Base-by-base conservation (phyloP, 2,888 invertebrate genomes). In the Drosophila aldrichi region DNA sequence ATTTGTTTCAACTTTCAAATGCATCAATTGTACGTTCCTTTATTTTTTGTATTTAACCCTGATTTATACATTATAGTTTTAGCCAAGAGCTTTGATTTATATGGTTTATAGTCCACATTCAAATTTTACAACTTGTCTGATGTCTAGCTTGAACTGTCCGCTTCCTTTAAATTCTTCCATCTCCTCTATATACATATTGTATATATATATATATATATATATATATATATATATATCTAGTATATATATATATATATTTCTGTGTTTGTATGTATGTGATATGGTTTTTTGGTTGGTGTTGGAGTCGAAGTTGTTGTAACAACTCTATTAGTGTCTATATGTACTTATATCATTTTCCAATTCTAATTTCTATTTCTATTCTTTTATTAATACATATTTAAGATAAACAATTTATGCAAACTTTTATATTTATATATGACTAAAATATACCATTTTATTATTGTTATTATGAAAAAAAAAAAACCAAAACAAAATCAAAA, bases 361-460 rank as follows among this genome's bases (percentile, higher is more conserved):
- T 62, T 77, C 40, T 51, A 3, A 44, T 61, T 51, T 70, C 9
- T 65, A 22, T 38, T 49, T 56, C 44, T 73, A 65, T 69, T 67
- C 72, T 58, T 60, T 18, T 75, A 66, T 69, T 58, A 67, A 65
- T 63, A 69, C 57, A 67, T 82, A 82, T 69, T 81, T 82, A 82
- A 76, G 73, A 69, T 72, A 72, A 61, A 54, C 59, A 54, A 48
- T 69, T 71, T 66, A 71, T 86, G 64, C 81, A 73, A 52, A 77
- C 52, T 67, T 70, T 74, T 75, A 82, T 88, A 88, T 82, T 88
- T 79, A 76, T 77, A 85, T 81, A 91, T 91, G 87, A 91, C 91
- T 91, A 89, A 91, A 91, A 88, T 91, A 90, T 91, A 91, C 84
- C 90, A 92, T 91, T 91, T 92, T 92, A 91, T 91, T 90, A 87